Conservation (phyloP, 2,888 invertebrate species). For the Chouioia cunea region DNA sequence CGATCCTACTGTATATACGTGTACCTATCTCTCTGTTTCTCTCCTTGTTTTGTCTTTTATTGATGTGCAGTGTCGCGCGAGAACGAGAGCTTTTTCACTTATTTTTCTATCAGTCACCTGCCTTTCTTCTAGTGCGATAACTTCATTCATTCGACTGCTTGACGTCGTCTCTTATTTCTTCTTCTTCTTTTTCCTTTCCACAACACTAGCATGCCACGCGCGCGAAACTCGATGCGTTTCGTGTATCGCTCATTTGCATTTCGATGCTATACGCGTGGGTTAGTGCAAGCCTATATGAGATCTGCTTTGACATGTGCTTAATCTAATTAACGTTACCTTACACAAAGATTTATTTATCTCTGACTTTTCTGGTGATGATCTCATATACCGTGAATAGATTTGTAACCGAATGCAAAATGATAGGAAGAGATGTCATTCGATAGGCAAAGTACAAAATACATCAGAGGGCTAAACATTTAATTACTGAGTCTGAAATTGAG, state of each 20-base stretch:
- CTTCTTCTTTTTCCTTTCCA: too few relatives aligned
- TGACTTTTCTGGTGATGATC: too few relatives aligned
- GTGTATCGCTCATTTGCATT: constrained; percentile 21
- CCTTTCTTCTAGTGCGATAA: constrained; percentile 27
- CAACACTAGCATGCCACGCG: too few relatives aligned
- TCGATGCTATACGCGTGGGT: background rate
- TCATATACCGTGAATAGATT: too few relatives aligned
- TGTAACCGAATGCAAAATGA: too few relatives aligned
- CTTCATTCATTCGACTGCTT: constrained; percentile 26
- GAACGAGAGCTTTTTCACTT: constrained; percentile 13
- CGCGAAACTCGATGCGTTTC: constrained; percentile 16
- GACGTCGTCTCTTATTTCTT: background rate
- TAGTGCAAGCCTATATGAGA: background rate
- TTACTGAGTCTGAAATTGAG: too few relatives aligned
- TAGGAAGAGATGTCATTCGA: too few relatives aligned
- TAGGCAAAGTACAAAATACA: too few relatives aligned
- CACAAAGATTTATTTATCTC: too few relatives aligned
- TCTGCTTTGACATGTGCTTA: constrained; percentile 1
- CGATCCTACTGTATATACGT: constrained; percentile 22
- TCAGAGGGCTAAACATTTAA: too few relatives aligned
- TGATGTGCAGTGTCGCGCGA: constrained; percentile 31
- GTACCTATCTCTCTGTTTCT: constrained; percentile 30
- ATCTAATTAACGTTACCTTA: constrained; percentile 14
- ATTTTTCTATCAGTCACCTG: constrained; percentile 33
- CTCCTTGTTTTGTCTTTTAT: constrained; percentile 37